Base-by-base conservation (phyloP, 2,797 vertebrate genomes). In the Brotogeris chrysoptera region DNA sequence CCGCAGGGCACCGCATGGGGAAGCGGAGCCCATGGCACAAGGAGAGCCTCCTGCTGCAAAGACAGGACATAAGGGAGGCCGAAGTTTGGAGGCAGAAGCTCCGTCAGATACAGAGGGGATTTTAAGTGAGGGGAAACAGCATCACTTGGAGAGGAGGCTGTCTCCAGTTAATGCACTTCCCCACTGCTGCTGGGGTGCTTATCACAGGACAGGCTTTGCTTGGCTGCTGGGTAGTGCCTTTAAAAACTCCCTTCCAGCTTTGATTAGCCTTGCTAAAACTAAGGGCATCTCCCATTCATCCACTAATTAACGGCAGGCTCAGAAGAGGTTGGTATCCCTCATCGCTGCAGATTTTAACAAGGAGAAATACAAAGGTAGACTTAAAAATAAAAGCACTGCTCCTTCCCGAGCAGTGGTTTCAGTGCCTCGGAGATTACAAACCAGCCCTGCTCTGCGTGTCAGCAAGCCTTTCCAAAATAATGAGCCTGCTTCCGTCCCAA, bases 381-480 rank as follows among this genome's bases (percentile, higher is more conserved):
- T 96, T 90, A 70, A 91, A 96, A 96, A 91, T 94, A 95, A 95
- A 93, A 92, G 93, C 84, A 92, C 55, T 10, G 86, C 80, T 96
- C 85, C 95, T 95, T 94, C 96, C 93, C 44, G 91, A 93, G 91
- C 87, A 59, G 92, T 7, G 13, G 92, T 93, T 94, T 93, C 95
- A 79, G 95, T n/a, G 85, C 92, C 85, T 93, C 5, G 1, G 93
- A 95, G 94, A 95, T 96, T 96, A 94, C 92, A 95, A 94, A 59
- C 27, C 88, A 94, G 88, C 61, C 71, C 92, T 6, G 66, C 95
- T 96, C 92, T 86, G 93, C 14, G 19, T 93, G 96, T 91, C 95
- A 95, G 96, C 94, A 74, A 95, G 94, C 74, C 86, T 88, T 90
- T 64, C 94, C 94, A 88, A 95, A 95, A 95, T 96, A 95, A 94